Percentiles rank a stretch among this genome's conserved stretches.
These are phyloP conservation scores for Trachelus troglodyta DNA, from an alignment of 2,888 invertebrate genomes.

Conservation along the genomic window DNA sequence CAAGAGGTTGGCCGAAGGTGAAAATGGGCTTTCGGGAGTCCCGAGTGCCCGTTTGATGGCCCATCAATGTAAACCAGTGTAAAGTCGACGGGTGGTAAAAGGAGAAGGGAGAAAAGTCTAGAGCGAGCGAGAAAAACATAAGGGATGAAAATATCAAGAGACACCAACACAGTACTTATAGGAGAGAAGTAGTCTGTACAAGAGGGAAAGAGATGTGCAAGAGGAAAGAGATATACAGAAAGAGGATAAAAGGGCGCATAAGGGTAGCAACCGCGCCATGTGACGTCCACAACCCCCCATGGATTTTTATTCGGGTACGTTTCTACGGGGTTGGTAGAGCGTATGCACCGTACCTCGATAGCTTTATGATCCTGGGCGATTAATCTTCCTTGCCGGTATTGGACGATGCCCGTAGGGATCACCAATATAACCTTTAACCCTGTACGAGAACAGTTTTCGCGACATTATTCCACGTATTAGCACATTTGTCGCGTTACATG, in stretches of 20 bases:
- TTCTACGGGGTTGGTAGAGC: neutral
- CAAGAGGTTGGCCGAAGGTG: constrained; percentile 35
- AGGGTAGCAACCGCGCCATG: neutral
- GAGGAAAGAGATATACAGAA: neutral
- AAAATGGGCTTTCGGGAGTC: constrained; percentile 48
- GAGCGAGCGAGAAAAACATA: neutral
- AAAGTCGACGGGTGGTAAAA: constrained; percentile 39
- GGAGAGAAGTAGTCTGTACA: too few species aligned
- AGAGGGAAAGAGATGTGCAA: neutral
- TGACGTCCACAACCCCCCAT: neutral
- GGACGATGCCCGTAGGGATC: constrained; percentile 49
- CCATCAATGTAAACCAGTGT: constrained; percentile 59
- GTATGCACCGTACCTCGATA: constrained; percentile 32
- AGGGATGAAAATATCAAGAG: too few species aligned
- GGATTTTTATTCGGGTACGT: constrained; percentile 1
- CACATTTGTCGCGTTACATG: constrained; percentile 13
- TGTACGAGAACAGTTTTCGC: constrained; percentile 6
- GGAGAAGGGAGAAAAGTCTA: neutral
- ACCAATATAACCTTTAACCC: constrained; percentile 36
- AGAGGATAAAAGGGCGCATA: neutral
- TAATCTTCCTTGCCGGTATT: constrained; percentile 55
- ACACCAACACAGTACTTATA: too few species aligned
- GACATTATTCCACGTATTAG: constrained; percentile 19
- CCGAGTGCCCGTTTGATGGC: constrained; percentile 53
- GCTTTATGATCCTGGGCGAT: constrained; percentile 51